phyloP scores from a whole-genome alignment of 1,140 invertebrate genomes.

The Phymorhynchus buccinoides region DNA sequence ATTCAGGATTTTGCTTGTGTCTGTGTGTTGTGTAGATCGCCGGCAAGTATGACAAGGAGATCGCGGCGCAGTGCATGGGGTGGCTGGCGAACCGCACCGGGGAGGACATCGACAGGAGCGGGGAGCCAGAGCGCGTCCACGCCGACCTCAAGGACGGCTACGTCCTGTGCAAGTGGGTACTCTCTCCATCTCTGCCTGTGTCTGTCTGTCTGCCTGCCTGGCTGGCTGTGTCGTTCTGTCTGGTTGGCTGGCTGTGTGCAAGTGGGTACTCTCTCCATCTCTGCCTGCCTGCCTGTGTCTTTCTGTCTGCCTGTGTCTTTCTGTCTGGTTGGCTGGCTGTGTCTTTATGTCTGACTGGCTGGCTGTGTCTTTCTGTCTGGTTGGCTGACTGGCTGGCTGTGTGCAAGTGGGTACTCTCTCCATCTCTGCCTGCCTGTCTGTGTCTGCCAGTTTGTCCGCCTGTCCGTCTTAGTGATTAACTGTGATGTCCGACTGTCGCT shows the following conservation, averaged over 20 bases:
- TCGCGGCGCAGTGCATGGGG: constrained; percentile 39
- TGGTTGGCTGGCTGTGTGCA: too few species aligned
- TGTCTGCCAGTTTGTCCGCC: too few species aligned
- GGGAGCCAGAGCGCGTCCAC: constrained; percentile 51
- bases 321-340: background rate
- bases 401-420: too few species aligned
- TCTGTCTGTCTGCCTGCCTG: constrained; percentile 10
- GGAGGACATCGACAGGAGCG: constrained; percentile 34
- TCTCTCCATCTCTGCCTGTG: background rate
- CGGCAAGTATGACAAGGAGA: constrained; percentile 44
- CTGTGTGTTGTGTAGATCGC: constrained; percentile 42
- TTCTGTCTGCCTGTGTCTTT: background rate
- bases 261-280: too few species aligned
- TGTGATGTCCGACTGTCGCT: too few species aligned
- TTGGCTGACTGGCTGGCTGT: too few species aligned
- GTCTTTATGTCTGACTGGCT: too few species aligned
- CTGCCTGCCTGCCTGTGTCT: background rate
- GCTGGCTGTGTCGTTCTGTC: background rate
- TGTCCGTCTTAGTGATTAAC: too few species aligned
- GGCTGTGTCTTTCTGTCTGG: too few species aligned
- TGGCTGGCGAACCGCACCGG: constrained; percentile 37
- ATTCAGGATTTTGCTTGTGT: background rate
- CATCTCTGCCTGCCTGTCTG: too few species aligned
- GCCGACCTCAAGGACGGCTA: constrained; percentile 84
- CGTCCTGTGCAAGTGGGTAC: constrained; percentile 83